These are phyloP conservation scores for Mycetomoellerius zeteki DNA, from an alignment of 1,140 invertebrate genomes.

Conservation along the genomic window DNA sequence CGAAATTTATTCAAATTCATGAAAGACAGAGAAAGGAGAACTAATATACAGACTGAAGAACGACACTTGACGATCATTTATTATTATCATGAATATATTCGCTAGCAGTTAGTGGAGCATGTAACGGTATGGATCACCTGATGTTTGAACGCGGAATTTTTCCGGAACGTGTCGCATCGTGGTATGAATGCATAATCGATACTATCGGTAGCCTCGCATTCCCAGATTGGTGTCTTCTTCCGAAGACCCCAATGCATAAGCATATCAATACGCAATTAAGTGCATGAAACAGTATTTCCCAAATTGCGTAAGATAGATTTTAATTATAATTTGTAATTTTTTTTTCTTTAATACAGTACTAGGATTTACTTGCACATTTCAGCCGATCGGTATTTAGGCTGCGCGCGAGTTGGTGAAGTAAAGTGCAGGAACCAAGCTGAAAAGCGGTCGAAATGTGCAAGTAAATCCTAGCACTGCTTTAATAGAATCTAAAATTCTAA, in stretches of 20 bases:
- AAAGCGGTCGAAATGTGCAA: too few species aligned
- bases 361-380: too few species aligned
- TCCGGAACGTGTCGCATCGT: conserved; percentile 48
- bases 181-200: conserved; percentile 72
- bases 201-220: conserved; percentile 27
- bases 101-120: conserved; percentile 61
- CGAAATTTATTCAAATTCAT: neutral
- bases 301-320: neutral
- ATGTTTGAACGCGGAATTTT: conserved; percentile 68
- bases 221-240: conserved; percentile 50
- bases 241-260: conserved; percentile 15
- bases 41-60: neutral
- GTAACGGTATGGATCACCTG: conserved; percentile 68
- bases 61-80: neutral
- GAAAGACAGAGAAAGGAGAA: neutral
- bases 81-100: conserved; percentile 59
- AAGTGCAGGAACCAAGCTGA: too few species aligned
- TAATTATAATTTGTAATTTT: neutral
- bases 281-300: neutral
- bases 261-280: neutral
- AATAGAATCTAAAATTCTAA: neutral
- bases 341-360: neutral
- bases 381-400: too few species aligned
- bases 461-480: neutral
- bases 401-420: too few species aligned